Evolutionary conservation across 2,113 vertebrate genomes (phyloP), one percentile per base, ranked within the genome.

Genomic region (Mormyrus lacerda): DNA sequence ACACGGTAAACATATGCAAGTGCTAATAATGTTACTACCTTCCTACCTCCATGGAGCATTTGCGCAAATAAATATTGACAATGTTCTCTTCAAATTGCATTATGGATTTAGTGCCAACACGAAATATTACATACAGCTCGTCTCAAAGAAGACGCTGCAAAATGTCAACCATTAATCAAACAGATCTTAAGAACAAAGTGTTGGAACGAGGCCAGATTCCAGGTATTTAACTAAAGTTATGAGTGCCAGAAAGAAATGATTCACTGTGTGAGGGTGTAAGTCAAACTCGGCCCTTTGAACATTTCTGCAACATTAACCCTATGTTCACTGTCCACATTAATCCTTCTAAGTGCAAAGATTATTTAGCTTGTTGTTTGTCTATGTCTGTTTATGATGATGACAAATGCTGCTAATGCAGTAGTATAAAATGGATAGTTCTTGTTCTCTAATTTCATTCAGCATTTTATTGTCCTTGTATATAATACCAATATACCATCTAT

Each of bases 151-250:
- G 82, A 84, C 35, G 73, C 73, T 84, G 11, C 42, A 15, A 13
- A 42, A 45, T 44, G 79, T 39, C 73, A 89, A n/a, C 9, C 88
- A 84, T 58, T 55, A 84, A 58, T 85, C 51, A 85, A 82, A 58
- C 6, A 17, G 51, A 58, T 27, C 45, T 53, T 39, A 85, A 45
- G 76, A 73, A 87, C 53, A 83, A 44, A 65, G 48, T 82, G n/a
- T 3, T 58, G 88, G 51, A 58, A 85, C 0, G 48, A 15, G 11
- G 76, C 79, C 50, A 58, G 76, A 76, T 84, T 83, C 45, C 48
- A 58, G 50, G 35, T 84, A 58, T 83, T 79, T 76, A 11, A 53
- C 47, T 24, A 89, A 35, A 53, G 69, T 55, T 44, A 19, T 31
- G 69, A 50, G 79, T 44, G 8, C 21, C 79, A 58, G 47, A 45